phyloP scores from a whole-genome alignment of 2,888 invertebrate species.

The Drosophila putrida region DNA sequence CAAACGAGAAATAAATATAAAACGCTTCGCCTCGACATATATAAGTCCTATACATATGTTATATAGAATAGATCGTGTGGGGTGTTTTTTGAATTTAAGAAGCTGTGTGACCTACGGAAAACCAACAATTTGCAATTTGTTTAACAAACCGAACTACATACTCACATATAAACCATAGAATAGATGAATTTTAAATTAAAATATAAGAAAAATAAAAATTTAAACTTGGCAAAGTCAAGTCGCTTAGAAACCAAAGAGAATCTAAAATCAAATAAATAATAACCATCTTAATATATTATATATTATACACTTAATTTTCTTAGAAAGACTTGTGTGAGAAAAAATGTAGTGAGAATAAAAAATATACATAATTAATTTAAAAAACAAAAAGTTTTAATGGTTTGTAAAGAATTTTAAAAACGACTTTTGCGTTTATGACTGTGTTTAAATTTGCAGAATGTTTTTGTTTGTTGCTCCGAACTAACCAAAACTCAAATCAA shows the following conservation, averaged over 20 bases:
- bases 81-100: slow-evolving; percentile 51
- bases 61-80: slow-evolving; percentile 21
- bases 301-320: background rate
- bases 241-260: slow-evolving; percentile 2
- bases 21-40: slow-evolving; percentile 59
- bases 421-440: slow-evolving; percentile 12
- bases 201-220: slow-evolving; percentile 19
- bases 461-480: slow-evolving; percentile 23
- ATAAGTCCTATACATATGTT: slow-evolving; percentile 37
- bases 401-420: background rate
- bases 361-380: background rate
- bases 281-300: slow-evolving; percentile 1
- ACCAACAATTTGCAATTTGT: slow-evolving; percentile 29
- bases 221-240: slow-evolving; percentile 44
- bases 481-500: slow-evolving; percentile 31
- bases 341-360: background rate
- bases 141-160: slow-evolving; percentile 30
- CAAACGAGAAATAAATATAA: slow-evolving; percentile 79
- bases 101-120: slow-evolving; percentile 40
- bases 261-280: slow-evolving; percentile 20
- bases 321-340: background rate
- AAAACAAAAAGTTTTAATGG: background rate
- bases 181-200: slow-evolving; percentile 27
- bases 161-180: slow-evolving; percentile 13
- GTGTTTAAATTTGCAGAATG: slow-evolving; percentile 17